Conservation (phyloP, 2,113 vertebrate genomes). For the Phyllostomus hastatus region DNA sequence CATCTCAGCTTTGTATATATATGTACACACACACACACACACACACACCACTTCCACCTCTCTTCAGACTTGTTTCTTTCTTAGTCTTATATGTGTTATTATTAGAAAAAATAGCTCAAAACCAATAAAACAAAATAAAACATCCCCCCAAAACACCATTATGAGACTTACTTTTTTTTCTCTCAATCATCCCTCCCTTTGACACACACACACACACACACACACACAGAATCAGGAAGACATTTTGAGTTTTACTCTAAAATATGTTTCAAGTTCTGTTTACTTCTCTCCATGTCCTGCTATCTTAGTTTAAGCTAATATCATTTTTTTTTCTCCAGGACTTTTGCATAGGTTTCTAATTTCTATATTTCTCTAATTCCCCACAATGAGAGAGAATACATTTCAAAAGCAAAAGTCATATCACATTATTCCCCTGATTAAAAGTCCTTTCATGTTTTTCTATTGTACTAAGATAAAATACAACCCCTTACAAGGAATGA, state of each 20-base stretch:
- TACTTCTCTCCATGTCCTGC: background rate
- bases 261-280: background rate
- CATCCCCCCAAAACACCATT: background rate
- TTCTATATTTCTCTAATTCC: background rate
- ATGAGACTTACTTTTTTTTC: background rate
- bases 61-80: background rate
- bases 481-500: background rate
- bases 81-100: background rate
- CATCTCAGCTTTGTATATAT: background rate
- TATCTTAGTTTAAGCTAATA: background rate
- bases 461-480: background rate
- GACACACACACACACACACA: background rate
- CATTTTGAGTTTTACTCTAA: background rate
- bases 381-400: background rate
- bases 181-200: background rate
- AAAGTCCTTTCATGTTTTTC: background rate
- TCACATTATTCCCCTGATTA: background rate
- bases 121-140: background rate
- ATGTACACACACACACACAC: no score
- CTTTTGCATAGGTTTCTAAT: background rate
- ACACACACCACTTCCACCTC: background rate
- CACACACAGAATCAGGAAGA: background rate
- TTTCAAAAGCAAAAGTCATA: background rate
- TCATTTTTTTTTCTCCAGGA: background rate
- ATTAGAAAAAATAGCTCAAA: background rate